phyloP scores from a whole-genome alignment of 2,888 invertebrate genomes.

The Gymnosoma rotundatum region DNA sequence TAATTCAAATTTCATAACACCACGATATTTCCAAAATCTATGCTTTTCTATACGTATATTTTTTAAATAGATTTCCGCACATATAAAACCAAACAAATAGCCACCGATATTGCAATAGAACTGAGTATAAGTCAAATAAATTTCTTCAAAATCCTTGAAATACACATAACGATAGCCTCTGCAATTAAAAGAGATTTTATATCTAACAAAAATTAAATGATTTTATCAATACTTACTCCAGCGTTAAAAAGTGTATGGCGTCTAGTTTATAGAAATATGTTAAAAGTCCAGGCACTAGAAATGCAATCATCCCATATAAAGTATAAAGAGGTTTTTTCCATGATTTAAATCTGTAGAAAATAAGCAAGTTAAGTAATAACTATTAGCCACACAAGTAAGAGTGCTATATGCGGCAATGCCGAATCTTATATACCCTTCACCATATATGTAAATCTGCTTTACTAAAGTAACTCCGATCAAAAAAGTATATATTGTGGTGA shows the following conservation, averaged over 20 bases:
- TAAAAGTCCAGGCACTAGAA: constrained; percentile 63
- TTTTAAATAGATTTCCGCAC: constrained; percentile 57
- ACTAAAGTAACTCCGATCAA: no score
- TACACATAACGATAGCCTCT: constrained; percentile 78
- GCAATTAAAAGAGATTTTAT: constrained; percentile 2
- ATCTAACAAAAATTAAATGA: background rate
- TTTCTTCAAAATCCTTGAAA: constrained; percentile 76
- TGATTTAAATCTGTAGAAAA: constrained; percentile 30
- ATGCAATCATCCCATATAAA: constrained; percentile 23
- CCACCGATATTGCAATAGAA: constrained; percentile 79
- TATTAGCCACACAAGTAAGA: no score
- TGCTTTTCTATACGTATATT: constrained; percentile 7
- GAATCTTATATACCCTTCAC: no score
- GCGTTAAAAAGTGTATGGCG: constrained; percentile 75
- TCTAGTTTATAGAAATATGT: constrained; percentile 77
- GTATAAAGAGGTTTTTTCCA: constrained; percentile 47
- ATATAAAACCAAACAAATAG: constrained; percentile 75
- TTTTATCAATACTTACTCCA: constrained; percentile 74
- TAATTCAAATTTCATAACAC: constrained; percentile 71
- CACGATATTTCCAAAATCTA: constrained; percentile 58
- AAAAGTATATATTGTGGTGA: no score
- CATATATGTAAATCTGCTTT: no score
- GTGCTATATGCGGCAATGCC: no score
- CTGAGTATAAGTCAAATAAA: constrained; percentile 76
- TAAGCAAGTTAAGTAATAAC: background rate